Conservation (phyloP, 2,113 vertebrate species). For the Gasterosteus nipponicus region DNA sequence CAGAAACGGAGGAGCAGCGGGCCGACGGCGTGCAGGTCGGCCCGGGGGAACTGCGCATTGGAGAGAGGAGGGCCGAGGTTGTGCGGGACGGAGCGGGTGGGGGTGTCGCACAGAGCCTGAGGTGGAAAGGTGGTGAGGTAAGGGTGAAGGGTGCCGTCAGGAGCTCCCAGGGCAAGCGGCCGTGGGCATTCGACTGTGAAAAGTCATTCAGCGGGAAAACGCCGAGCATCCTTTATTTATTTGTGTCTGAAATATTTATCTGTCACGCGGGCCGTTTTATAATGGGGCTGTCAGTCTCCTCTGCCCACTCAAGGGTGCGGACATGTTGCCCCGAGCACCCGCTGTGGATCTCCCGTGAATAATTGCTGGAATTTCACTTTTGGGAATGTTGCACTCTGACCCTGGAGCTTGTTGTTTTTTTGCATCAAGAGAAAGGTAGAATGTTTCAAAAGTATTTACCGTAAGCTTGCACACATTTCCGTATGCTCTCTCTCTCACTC, state of each 20-base stretch:
- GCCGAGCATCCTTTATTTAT: constrained; percentile 98
- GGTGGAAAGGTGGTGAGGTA: constrained; percentile 59
- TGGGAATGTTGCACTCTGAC: constrained; percentile 82
- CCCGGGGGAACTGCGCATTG: constrained; percentile 47
- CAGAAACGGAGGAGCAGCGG: constrained; percentile 79
- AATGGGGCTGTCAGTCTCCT: constrained; percentile 92
- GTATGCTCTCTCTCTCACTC: background rate
- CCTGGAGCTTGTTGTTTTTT: constrained; percentile 76
- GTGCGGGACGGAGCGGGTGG: background rate
- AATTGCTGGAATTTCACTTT: constrained; percentile 87
- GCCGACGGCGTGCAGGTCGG: constrained; percentile 64
- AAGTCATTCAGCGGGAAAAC: constrained; percentile 93
- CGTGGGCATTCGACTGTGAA: constrained; percentile 89
- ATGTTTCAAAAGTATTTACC: constrained; percentile 78
- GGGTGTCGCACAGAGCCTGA: constrained; percentile 51
- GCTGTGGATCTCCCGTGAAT: constrained; percentile 83
- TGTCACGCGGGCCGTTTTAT: constrained; percentile 91
- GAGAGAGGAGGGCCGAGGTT: constrained; percentile 18
- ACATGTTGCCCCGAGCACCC: constrained; percentile 82
- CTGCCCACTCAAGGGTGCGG: constrained; percentile 85
- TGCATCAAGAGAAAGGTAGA: constrained; percentile 78
- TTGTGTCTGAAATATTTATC: constrained; percentile 99
- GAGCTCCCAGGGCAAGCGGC: constrained; percentile 82
- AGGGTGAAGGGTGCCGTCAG: constrained; percentile 79
- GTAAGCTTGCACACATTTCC: constrained; percentile 38